phyloP scores from a whole-genome alignment of 2,113 vertebrate species.

The Lonchura striata region DNA sequence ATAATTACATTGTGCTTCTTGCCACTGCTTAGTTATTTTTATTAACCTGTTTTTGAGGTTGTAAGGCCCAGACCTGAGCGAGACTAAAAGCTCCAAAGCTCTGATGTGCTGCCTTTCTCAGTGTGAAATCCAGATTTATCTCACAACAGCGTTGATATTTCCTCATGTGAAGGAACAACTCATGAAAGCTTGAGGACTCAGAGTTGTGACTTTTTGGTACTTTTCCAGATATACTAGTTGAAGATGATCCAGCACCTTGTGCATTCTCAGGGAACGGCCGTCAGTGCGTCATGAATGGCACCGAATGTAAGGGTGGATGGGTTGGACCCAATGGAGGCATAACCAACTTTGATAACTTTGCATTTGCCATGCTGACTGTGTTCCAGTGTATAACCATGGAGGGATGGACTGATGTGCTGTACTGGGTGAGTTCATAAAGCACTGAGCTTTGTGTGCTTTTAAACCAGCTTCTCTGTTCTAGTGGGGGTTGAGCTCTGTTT shows the following conservation, averaged over 20 bases:
- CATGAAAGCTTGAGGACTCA: neutral
- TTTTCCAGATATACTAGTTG: conserved; percentile 81
- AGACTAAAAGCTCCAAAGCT: neutral
- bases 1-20: neutral
- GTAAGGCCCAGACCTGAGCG: neutral
- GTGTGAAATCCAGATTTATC: neutral
- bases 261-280: conserved; percentile 96
- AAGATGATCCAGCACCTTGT: conserved; percentile 95
- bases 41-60: neutral
- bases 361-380: conserved; percentile 98
- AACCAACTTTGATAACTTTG: conserved; percentile 99
- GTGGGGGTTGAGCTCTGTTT: neutral
- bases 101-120: neutral
- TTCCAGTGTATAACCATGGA: conserved; percentile 99
- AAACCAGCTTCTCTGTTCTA: neutral
- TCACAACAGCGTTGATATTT: neutral
- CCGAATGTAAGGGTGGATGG: conserved; percentile 93
- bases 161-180: neutral
- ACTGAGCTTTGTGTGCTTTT: neutral
- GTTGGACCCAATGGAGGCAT: conserved; percentile 95
- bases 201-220: neutral
- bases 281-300: conserved; percentile 89
- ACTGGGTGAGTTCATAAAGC: conserved; percentile 84
- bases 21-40: neutral
- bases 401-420: conserved; percentile 97